These are phyloP conservation scores for Palythoa grandis DNA, from an alignment of 92 coral and sea anemone species.

Conservation along the genomic window DNA sequence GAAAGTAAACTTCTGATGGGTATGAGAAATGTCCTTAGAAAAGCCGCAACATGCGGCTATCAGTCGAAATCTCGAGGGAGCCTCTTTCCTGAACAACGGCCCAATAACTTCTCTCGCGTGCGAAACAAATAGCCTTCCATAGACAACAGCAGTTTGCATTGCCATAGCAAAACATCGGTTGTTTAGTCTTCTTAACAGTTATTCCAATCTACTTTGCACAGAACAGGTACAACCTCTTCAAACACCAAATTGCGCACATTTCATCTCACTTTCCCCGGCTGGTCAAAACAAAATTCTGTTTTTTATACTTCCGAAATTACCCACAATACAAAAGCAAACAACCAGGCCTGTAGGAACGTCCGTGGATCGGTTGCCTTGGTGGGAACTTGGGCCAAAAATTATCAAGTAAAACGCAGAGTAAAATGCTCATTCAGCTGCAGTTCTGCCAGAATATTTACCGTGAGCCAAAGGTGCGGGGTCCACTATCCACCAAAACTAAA, in stretches of 20 bases:
- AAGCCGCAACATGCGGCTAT: constrained; percentile 93
- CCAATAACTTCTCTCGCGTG: constrained; percentile 85
- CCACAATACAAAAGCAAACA: constrained; percentile 16
- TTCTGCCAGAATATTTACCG: too few relatives aligned
- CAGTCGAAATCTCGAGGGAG: constrained; percentile 68
- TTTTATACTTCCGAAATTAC: not conserved
- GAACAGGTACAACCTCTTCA: constrained; percentile 34
- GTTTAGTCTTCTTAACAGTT: not conserved
- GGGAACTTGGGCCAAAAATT: not conserved
- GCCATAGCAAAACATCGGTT: constrained; percentile 63
- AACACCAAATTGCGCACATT: not conserved
- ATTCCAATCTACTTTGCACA: not conserved
- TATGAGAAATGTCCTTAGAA: constrained; percentile 81
- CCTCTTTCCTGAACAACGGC: constrained; percentile 74
- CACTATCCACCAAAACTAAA: too few relatives aligned
- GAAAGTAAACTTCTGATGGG: constrained; percentile 73
- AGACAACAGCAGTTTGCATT: constrained; percentile 94
- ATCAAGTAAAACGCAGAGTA: too few relatives aligned
- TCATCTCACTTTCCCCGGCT: not conserved
- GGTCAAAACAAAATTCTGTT: constrained; percentile 6
- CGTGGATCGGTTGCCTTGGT: not conserved
- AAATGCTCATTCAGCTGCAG: too few relatives aligned
- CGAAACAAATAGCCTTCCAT: constrained; percentile 86
- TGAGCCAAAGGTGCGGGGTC: too few relatives aligned
- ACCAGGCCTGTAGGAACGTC: not conserved